These are phyloP conservation scores for Anabas testudineus DNA, from an alignment of 2,797 vertebrate genomes.

Conservation along the genomic window DNA sequence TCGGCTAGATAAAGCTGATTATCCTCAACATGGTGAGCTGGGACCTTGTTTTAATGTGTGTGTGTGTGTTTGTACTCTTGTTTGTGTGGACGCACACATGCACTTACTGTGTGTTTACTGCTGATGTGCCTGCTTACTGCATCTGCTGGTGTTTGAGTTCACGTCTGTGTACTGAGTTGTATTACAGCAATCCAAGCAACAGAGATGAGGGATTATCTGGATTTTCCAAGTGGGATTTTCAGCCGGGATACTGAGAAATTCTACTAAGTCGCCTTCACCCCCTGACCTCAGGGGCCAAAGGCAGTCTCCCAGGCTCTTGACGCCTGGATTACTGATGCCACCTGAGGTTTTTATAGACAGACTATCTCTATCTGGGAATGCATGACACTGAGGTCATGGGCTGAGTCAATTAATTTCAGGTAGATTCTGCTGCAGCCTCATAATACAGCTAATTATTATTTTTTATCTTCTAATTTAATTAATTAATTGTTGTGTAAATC, in stretches of 20 bases:
- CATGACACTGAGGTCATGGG: conserved; percentile 28
- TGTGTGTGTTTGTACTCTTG: conserved; percentile 17
- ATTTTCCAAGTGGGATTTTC: conserved; percentile 72
- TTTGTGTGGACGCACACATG: conserved; percentile 12
- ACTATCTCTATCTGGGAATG: conserved; percentile 9
- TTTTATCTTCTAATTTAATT: too few relatives aligned
- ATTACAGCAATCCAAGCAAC: conserved; percentile 45
- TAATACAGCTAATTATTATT: too few relatives aligned
- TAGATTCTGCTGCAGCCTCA: background rate
- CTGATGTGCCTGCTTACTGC: conserved; percentile 2
- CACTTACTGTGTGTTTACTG: conserved; percentile 32
- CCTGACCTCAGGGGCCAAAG: conserved; percentile 54
- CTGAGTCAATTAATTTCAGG: background rate
- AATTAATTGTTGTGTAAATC: too few relatives aligned
- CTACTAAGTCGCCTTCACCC: conserved; percentile 57
- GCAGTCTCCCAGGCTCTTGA: conserved; percentile 20
- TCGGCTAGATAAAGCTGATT: conserved; percentile 78
- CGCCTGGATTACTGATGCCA: conserved; percentile 43
- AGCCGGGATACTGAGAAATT: conserved; percentile 59
- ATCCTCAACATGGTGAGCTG: conserved; percentile 61
- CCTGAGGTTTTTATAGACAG: conserved; percentile 34
- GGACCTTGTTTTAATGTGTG: conserved; percentile 20
- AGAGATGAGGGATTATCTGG: conserved; percentile 73
- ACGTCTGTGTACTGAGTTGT: conserved; percentile 37
- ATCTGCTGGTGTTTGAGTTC: conserved; percentile 25